Conservation (phyloP, 2,888 invertebrate species). For the Nebria brevicollis region DNA sequence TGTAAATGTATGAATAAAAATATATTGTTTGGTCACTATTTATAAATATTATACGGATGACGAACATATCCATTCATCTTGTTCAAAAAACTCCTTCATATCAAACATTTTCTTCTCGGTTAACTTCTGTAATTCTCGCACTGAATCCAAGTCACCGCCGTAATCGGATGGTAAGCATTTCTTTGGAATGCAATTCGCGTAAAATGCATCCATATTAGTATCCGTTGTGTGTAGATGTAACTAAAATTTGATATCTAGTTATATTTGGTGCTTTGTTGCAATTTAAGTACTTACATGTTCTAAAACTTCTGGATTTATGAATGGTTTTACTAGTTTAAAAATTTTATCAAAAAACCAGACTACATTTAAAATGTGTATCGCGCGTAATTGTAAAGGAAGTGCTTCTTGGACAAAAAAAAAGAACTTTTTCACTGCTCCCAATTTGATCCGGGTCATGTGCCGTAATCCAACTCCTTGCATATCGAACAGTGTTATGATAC, state of each 20-base stretch:
- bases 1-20: neutral
- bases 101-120: constrained; percentile 27
- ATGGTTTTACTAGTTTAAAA: constrained; percentile 62
- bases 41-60: neutral
- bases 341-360: constrained; percentile 65
- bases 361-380: constrained; percentile 73
- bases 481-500: constrained; percentile 75
- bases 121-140: constrained; percentile 29
- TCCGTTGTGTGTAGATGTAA: constrained; percentile 70
- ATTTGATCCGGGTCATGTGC: constrained; percentile 54
- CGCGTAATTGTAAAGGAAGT: constrained; percentile 72
- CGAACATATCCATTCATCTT: constrained; percentile 30
- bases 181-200: constrained; percentile 67
- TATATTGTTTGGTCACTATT: neutral
- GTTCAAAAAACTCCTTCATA: constrained; percentile 31
- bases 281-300: constrained; percentile 57
- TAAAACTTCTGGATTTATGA: constrained; percentile 63
- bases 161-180: constrained; percentile 70
- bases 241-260: constrained; percentile 59
- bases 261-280: neutral
- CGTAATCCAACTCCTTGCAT: constrained; percentile 62
- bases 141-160: constrained; percentile 67
- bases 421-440: constrained; percentile 67
- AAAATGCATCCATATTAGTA: constrained; percentile 68
- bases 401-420: constrained; percentile 77